phyloP scores from a whole-genome alignment of 2,113 vertebrate genomes.

The Philantomba maxwellii region DNA sequence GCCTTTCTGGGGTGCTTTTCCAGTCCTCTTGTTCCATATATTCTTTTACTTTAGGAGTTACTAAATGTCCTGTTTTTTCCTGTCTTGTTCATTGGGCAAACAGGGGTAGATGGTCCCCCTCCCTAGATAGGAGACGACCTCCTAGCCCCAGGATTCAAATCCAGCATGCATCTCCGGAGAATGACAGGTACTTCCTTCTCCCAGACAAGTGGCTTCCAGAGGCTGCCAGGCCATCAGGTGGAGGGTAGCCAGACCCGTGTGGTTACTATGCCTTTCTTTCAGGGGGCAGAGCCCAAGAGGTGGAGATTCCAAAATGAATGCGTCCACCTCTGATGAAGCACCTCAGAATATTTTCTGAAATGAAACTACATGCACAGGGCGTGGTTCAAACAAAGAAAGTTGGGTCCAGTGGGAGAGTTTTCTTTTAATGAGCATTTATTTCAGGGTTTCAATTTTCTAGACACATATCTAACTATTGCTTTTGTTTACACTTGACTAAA shows the following conservation, averaged over 20 bases:
- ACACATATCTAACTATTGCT: not conserved
- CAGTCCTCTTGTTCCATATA: constrained; percentile 72
- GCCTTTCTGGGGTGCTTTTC: constrained; percentile 77
- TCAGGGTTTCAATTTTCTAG: constrained; percentile 20
- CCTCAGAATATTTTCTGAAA: constrained; percentile 14
- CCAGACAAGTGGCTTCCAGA: constrained; percentile 64
- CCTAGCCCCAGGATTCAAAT: constrained; percentile 98
- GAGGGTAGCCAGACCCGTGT: not conserved
- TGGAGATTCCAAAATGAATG: constrained; percentile 9
- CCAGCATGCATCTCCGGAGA: constrained; percentile 96
- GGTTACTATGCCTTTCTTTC: not conserved
- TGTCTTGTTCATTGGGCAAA: constrained; percentile 84
- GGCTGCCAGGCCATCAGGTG: constrained; percentile 10
- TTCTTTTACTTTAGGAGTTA: constrained; percentile 73
- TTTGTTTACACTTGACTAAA: not conserved
- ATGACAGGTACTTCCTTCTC: constrained; percentile 93
- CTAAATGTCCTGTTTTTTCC: constrained; percentile 84
- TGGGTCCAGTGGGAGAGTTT: not conserved
- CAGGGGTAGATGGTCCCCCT: constrained; percentile 89
- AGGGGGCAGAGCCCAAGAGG: constrained; percentile 34
- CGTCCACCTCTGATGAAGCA: constrained; percentile 63
- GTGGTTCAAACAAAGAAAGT: not conserved
- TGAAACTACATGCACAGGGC: not conserved
- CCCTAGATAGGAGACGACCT: constrained; percentile 94
- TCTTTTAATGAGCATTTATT: constrained; percentile 10